Conservation (phyloP, 2,888 invertebrate genomes). For the Labia minor region DNA sequence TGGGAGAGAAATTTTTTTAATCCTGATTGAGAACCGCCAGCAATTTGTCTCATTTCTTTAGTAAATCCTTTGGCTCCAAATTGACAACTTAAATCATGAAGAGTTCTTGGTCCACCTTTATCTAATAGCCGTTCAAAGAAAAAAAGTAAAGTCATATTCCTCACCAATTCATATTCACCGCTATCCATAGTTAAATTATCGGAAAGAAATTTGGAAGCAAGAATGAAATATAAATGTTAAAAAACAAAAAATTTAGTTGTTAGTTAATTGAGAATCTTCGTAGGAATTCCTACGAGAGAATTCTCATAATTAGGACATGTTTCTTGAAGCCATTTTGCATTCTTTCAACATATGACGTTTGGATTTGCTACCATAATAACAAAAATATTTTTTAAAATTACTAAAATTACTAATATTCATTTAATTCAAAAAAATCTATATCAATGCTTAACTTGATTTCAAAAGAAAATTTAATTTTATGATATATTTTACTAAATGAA, state of each 20-base stretch:
- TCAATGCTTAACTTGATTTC: too few species aligned
- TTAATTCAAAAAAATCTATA: too few species aligned
- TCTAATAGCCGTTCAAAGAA: slow-evolving; percentile 97
- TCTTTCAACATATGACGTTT: slow-evolving; percentile 19
- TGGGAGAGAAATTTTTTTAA: slow-evolving; percentile 92
- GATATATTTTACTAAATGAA: too few species aligned
- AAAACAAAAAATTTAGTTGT: not conserved
- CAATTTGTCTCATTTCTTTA: slow-evolving; percentile 94
- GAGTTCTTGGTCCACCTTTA: slow-evolving; percentile 87
- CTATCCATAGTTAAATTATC: slow-evolving; percentile 60
- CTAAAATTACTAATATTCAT: too few species aligned
- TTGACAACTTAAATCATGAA: slow-evolving; percentile 96
- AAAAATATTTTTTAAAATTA: too few species aligned
- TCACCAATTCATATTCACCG: slow-evolving; percentile 84
- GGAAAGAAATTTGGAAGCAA: not conserved
- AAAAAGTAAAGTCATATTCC: slow-evolving; percentile 93
- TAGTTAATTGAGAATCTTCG: slow-evolving; percentile 21
- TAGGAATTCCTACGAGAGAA: slow-evolving; percentile 25
- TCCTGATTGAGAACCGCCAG: slow-evolving; percentile 91
- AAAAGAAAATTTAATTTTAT: too few species aligned
- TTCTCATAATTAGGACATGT: slow-evolving; percentile 23
- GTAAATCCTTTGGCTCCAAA: slow-evolving; percentile 99
- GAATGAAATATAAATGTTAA: not conserved
- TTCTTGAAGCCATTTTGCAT: slow-evolving; percentile 26
- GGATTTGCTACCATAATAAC: not conserved